Percentiles rank a stretch among this genome's conserved stretches.
Evolutionary conservation across 2,797 vertebrate species (phyloP).

Genomic region (Cryptoblepharus egeriae): DNA sequence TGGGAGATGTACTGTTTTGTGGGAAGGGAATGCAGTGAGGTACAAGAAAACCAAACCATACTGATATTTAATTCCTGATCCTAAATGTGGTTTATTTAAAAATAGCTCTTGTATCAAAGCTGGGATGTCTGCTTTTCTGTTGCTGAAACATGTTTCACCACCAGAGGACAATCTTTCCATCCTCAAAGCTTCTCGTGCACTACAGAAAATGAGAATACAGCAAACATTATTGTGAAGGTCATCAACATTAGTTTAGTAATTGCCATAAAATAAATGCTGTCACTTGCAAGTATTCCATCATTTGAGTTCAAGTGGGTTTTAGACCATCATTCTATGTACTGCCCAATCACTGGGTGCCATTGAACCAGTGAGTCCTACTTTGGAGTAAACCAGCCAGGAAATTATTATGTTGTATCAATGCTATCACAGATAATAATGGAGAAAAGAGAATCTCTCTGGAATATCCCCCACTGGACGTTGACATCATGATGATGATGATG

Average conservation of each 20-base stretch:
- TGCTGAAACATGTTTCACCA: conserved; percentile 16
- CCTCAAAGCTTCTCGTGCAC: neutral
- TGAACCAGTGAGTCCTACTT: neutral
- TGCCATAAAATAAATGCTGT: too few relatives aligned
- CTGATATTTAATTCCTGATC: neutral
- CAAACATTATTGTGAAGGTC: neutral
- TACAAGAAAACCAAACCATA: neutral
- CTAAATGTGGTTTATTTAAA: neutral
- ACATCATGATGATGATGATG: too few relatives aligned
- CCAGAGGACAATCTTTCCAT: conserved; percentile 39
- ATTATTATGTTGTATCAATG: too few relatives aligned
- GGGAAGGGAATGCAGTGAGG: neutral
- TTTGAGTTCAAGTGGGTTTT: neutral
- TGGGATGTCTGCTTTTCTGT: neutral
- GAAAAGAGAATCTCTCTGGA: too few relatives aligned
- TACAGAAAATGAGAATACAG: neutral
- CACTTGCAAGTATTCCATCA: neutral
- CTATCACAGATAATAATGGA: too few relatives aligned
- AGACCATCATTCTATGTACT: neutral
- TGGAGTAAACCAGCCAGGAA: neutral
- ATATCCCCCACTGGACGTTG: too few relatives aligned
- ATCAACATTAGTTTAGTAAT: neutral
- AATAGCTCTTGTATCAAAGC: neutral
- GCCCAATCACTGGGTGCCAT: neutral
- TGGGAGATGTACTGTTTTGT: neutral